Conservation (phyloP, 2,888 invertebrate genomes). For the Agapostemon virescens region DNA sequence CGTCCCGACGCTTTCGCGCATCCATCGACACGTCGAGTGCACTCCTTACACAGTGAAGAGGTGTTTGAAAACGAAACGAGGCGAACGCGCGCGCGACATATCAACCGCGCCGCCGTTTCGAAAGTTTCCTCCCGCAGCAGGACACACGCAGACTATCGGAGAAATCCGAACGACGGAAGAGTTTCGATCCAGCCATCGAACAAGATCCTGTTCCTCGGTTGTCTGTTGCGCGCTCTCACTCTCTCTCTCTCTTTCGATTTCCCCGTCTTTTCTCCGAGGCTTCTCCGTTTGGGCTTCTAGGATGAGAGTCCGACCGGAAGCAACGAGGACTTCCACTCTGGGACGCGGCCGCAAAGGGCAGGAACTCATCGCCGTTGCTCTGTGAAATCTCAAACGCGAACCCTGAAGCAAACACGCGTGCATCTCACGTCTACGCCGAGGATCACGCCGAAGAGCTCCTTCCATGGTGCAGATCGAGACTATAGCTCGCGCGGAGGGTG, state of each 20-base stretch:
- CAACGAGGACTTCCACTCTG: not conserved
- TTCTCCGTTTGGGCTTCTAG: not conserved
- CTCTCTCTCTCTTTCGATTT: too few species aligned
- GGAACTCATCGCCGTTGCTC: not conserved
- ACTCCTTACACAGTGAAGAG: not conserved
- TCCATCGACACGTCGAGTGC: constrained; percentile 19
- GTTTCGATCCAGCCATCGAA: constrained; percentile 1
- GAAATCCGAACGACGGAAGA: not conserved
- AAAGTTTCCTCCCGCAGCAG: not conserved
- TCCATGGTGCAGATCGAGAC: constrained; percentile 38
- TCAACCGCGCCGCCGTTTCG: not conserved
- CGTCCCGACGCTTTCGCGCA: constrained; percentile 27
- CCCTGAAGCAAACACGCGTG: not conserved
- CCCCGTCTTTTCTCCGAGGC: not conserved
- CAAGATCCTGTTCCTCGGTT: not conserved
- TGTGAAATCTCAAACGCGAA: not conserved
- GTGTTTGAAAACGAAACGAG: constrained; percentile 15
- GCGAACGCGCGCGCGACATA: constrained; percentile 4
- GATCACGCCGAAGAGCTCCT: constrained; percentile 10
- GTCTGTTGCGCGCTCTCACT: not conserved
- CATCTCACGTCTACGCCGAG: not conserved
- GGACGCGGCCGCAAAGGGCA: not conserved
- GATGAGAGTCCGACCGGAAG: constrained; percentile 9
- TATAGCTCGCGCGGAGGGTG: constrained; percentile 33
- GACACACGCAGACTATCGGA: not conserved